These are phyloP conservation scores for Anastrepha obliqua DNA, from an alignment of 1,140 invertebrate genomes.

Conservation along the genomic window DNA sequence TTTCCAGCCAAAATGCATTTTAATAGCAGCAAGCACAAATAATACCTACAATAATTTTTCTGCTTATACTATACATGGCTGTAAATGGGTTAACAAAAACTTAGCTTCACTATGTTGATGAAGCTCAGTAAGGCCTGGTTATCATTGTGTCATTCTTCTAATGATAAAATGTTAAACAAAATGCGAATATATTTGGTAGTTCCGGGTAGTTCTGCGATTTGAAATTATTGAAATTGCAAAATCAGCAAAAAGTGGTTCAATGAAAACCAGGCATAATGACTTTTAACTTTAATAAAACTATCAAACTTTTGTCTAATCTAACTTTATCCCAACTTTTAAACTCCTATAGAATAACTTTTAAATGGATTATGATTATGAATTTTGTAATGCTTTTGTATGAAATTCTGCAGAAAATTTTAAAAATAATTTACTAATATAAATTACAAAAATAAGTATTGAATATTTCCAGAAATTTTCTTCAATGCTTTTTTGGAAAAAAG, in stretches of 20 bases:
- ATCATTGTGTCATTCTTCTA: too few relatives aligned
- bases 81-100: background rate
- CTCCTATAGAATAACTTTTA: background rate
- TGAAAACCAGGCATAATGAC: background rate
- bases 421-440: too few relatives aligned
- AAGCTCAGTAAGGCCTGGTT: too few relatives aligned
- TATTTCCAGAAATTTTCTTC: too few relatives aligned
- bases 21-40: background rate
- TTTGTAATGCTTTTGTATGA: constrained; percentile 10
- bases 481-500: too few relatives aligned
- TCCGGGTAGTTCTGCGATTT: too few relatives aligned
- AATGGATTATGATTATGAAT: background rate
- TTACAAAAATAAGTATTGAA: too few relatives aligned
- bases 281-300: background rate
- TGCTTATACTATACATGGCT: constrained; percentile 3
- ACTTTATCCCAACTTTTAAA: constrained; percentile 2
- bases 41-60: background rate
- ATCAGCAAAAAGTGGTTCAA: background rate
- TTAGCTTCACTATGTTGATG: too few relatives aligned
- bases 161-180: too few relatives aligned
- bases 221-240: background rate
- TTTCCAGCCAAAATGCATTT: too few relatives aligned
- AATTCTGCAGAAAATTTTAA: too few relatives aligned
- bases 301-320: background rate
- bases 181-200: too few relatives aligned